Conservation (phyloP, 2,888 invertebrate genomes). For the Cheilosia soror region DNA sequence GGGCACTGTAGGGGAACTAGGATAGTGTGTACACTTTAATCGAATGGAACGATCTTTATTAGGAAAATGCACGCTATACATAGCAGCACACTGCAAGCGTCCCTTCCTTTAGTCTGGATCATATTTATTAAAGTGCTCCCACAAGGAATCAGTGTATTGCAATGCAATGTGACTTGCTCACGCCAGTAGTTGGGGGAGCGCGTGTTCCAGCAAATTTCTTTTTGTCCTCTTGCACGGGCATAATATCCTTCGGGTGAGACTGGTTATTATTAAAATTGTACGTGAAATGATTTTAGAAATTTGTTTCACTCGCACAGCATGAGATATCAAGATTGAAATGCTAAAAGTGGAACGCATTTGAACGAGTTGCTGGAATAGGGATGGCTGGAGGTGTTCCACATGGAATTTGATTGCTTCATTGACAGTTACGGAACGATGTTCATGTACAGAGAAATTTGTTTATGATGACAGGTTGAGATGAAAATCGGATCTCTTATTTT, state of each 20-base stretch:
- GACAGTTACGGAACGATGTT: too few relatives aligned
- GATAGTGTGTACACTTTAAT: slow-evolving; percentile 50
- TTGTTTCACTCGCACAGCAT: slow-evolving; percentile 23
- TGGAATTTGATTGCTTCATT: too few relatives aligned
- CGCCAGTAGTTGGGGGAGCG: slow-evolving; percentile 49
- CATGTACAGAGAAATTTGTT: too few relatives aligned
- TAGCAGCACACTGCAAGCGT: slow-evolving; percentile 20
- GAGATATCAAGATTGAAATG: slow-evolving; percentile 19
- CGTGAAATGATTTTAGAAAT: slow-evolving; percentile 58
- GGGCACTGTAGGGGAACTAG: background rate
- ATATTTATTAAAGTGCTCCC: slow-evolving; percentile 72
- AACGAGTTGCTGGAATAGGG: background rate
- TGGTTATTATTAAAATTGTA: slow-evolving; percentile 69
- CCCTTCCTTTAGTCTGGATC: slow-evolving; percentile 21
- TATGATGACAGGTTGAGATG: too few relatives aligned
- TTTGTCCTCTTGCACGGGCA: slow-evolving; percentile 1
- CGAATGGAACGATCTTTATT: slow-evolving; percentile 68
- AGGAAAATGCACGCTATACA: slow-evolving; percentile 65
- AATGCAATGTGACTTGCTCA: slow-evolving; percentile 64
- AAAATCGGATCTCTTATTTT: too few relatives aligned
- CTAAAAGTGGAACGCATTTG: background rate
- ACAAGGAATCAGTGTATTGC: slow-evolving; percentile 34
- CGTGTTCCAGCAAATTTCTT: slow-evolving; percentile 44
- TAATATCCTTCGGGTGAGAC: slow-evolving; percentile 33
- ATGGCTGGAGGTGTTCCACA: too few relatives aligned